These are phyloP conservation scores for Fundulus diaphanus DNA, from an alignment of 2,797 vertebrate genomes.

Conservation along the genomic window DNA sequence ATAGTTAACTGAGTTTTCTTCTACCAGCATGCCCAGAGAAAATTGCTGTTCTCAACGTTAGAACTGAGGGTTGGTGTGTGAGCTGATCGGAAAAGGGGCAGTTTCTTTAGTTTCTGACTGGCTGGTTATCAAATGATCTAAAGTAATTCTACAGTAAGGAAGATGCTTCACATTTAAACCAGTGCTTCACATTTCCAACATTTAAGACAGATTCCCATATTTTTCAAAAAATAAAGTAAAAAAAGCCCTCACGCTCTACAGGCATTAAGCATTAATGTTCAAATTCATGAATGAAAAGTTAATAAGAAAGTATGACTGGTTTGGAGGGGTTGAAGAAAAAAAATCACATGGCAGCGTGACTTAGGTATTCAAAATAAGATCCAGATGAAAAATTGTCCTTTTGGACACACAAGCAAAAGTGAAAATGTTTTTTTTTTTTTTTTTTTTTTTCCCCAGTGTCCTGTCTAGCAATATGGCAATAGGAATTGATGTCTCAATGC, in stretches of 20 bases:
- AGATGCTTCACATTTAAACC: neutral
- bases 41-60: neutral
- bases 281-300: neutral
- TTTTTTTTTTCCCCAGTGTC: too few relatives aligned
- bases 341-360: neutral
- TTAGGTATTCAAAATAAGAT: neutral
- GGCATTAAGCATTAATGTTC: too few relatives aligned
- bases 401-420: too few relatives aligned
- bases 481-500: too few relatives aligned
- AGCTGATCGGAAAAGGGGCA: neutral
- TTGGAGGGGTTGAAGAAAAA: neutral
- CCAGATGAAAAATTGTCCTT: neutral
- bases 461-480: too few relatives aligned
- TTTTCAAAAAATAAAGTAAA: too few relatives aligned
- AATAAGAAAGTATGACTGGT: neutral
- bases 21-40: neutral
- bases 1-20: neutral
- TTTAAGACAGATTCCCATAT: neutral
- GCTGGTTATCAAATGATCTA: neutral
- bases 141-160: neutral
- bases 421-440: neutral
- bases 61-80: neutral
- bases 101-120: neutral
- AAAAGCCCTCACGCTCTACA: too few relatives aligned
- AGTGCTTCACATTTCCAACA: too few relatives aligned